A percentile compares a stretch with the other conserved stretches of the same genome.
Conservation (phyloP, 2,113 vertebrate species). For the Ceyx melanurus region DNA sequence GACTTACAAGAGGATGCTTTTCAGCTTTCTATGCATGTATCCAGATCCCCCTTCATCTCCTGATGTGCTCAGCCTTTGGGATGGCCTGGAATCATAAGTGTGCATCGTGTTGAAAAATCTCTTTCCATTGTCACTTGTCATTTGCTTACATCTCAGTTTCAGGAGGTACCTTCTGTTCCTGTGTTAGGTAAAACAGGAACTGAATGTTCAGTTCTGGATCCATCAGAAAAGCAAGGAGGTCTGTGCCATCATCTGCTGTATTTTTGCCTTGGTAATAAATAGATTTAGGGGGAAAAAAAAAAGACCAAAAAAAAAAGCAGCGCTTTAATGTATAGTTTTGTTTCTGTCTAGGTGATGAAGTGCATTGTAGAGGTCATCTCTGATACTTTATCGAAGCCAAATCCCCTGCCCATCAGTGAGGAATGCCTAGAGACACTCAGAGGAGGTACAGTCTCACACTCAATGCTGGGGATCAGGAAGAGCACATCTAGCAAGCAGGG, state of each 20-base stretch:
- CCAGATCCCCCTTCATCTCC: neutral
- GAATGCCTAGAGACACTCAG: conserved; percentile 87
- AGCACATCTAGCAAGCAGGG: neutral
- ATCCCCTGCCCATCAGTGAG: conserved; percentile 82
- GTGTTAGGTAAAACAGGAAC: neutral
- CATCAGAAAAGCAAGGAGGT: neutral
- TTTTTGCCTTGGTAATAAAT: neutral
- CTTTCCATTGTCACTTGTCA: neutral
- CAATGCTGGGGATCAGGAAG: neutral
- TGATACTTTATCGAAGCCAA: conserved; percentile 87
- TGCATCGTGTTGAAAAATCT: neutral
- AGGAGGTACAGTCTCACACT: conserved; percentile 77
- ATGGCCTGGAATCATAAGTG: neutral
- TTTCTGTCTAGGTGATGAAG: conserved; percentile 87
- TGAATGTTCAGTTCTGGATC: neutral
- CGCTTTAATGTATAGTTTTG: neutral
- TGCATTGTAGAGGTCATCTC: conserved; percentile 93
- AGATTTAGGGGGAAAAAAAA: neutral
- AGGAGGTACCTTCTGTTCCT: conserved; percentile 18
- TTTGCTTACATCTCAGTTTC: neutral
- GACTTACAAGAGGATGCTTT: neutral
- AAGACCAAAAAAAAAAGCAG: rapidly evolving
- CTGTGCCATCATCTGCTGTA: neutral
- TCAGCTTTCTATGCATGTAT: neutral
- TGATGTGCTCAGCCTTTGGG: neutral